These are phyloP conservation scores for Pluvialis apricaria DNA, from an alignment of 2,113 vertebrate species.

Conservation along the genomic window DNA sequence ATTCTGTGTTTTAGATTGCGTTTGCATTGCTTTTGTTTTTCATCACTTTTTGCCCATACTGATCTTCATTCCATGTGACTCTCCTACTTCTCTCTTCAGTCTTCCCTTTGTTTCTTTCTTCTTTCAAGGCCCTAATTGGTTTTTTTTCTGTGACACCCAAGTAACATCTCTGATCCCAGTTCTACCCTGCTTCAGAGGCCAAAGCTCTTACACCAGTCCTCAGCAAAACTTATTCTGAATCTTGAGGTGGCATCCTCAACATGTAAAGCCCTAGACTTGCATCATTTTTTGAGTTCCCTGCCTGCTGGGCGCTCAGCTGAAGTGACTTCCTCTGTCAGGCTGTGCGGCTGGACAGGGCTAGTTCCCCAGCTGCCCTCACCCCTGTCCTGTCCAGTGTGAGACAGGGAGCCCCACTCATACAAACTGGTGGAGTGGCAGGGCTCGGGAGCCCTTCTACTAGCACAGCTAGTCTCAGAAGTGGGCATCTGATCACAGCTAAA, in stretches of 20 bases:
- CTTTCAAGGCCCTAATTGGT: background rate
- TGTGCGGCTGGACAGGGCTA: background rate
- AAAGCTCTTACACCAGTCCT: background rate
- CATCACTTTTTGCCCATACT: background rate
- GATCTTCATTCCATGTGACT: background rate
- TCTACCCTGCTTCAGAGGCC: background rate
- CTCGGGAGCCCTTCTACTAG: rapidly evolving
- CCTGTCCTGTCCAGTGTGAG: background rate
- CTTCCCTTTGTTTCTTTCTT: background rate
- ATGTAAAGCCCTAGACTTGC: background rate
- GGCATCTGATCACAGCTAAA: background rate
- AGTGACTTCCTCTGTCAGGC: background rate
- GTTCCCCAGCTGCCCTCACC: background rate
- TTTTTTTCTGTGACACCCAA: background rate
- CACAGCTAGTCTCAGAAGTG: background rate
- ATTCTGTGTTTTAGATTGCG: background rate
- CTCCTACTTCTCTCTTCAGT: background rate
- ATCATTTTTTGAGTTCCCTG: background rate
- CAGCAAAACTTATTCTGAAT: background rate
- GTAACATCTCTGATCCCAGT: background rate
- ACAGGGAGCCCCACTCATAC: background rate
- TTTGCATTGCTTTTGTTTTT: background rate
- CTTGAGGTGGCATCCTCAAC: background rate
- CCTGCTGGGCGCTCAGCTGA: background rate
- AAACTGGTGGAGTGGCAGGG: too few species aligned